Conservation (phyloP, 2,888 invertebrate genomes). For the Pollenia amentaria region DNA sequence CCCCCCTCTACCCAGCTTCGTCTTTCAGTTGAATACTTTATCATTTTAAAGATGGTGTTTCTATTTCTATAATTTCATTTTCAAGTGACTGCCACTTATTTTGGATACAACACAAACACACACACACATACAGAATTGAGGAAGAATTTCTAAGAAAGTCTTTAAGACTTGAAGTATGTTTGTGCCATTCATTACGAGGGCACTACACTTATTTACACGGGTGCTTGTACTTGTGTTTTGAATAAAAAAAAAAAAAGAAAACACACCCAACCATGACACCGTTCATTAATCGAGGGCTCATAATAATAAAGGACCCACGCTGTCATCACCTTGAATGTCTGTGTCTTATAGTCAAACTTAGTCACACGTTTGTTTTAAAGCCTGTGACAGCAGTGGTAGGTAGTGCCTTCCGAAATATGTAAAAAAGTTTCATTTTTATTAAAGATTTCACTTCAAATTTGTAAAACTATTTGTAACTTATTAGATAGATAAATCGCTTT, state of each 20-base stretch:
- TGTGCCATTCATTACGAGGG: slow-evolving; percentile 52
- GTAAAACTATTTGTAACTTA: slow-evolving; percentile 67
- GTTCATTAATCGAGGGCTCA: slow-evolving; percentile 2
- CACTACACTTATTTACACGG: slow-evolving; percentile 16
- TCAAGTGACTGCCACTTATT: slow-evolving; percentile 43
- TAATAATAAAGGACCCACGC: slow-evolving; percentile 67
- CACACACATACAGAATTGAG: not conserved
- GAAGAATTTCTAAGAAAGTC: slow-evolving; percentile 48
- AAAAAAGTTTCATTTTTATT: slow-evolving; percentile 58
- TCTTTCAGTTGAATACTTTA: not conserved
- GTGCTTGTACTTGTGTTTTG: not conserved
- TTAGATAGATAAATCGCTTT: slow-evolving; percentile 39
- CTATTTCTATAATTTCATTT: slow-evolving; percentile 20
- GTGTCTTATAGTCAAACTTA: slow-evolving; percentile 15
- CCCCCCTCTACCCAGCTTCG: not conserved
- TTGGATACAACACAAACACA: slow-evolving; percentile 6
- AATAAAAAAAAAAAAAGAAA: not conserved
- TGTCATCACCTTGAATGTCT: slow-evolving; percentile 71
- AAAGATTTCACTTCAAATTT: slow-evolving; percentile 63
- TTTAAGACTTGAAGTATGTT: slow-evolving; percentile 43
- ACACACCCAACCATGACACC: slow-evolving; percentile 3
- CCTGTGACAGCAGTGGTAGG: not conserved
- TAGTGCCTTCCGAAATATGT: slow-evolving; percentile 26
- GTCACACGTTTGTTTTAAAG: not conserved
- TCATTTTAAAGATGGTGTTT: not conserved